Conservation (phyloP, 2,113 vertebrate species). For the Serilophus lunatus region DNA sequence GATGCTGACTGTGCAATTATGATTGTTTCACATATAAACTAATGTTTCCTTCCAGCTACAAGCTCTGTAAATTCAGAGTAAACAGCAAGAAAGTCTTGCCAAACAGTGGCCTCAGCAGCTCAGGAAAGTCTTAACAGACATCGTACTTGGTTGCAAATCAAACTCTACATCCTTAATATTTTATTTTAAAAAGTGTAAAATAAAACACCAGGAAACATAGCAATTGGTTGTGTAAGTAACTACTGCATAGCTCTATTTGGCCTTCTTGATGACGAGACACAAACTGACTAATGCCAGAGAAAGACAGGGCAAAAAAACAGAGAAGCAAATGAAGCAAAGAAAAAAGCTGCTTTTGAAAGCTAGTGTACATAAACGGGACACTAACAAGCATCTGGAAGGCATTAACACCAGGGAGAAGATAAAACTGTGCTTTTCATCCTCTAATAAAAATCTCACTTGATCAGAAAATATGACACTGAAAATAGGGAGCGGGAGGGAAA, state of each 20-base stretch:
- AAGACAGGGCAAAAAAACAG: neutral
- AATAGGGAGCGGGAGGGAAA: neutral
- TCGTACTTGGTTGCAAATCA: neutral
- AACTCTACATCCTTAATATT: neutral
- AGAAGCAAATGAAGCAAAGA: neutral
- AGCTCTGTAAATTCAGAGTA: neutral
- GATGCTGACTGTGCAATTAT: neutral
- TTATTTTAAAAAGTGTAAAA: neutral
- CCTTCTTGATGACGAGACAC: neutral
- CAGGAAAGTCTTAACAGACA: neutral
- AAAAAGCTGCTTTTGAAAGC: neutral
- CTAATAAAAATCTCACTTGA: neutral
- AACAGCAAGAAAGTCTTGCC: neutral
- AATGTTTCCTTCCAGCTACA: neutral
- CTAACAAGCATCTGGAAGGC: neutral
- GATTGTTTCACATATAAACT: neutral
- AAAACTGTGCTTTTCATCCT: neutral
- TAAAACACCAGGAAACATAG: neutral
- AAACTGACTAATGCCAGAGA: neutral
- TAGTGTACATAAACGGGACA: neutral
- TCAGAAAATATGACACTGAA: neutral
- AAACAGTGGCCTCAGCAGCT: neutral
- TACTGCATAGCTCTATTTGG: neutral
- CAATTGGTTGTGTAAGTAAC: neutral
- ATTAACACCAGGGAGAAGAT: neutral